Conservation (phyloP, 2,888 invertebrate genomes). For the Gibbula magus region DNA sequence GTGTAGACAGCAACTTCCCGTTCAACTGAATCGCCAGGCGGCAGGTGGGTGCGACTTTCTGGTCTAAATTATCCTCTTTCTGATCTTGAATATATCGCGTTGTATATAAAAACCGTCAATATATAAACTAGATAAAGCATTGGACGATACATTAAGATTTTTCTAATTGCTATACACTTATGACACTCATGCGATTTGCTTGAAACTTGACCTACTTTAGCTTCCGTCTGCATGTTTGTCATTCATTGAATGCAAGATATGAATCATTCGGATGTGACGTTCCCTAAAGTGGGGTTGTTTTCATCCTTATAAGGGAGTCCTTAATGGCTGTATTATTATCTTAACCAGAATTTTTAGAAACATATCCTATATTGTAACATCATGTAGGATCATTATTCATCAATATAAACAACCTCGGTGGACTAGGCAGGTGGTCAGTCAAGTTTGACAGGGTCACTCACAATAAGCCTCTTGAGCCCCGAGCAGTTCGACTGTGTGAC, state of each 20-base stretch:
- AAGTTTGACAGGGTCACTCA: neutral
- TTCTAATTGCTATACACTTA: neutral
- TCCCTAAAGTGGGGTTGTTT: neutral
- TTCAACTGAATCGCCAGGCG: neutral
- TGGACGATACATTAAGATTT: neutral
- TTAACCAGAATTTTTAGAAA: neutral
- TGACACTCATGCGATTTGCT: neutral
- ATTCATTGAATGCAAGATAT: slow-evolving; percentile 26
- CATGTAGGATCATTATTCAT: no score
- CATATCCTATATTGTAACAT: neutral
- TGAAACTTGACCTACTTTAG: slow-evolving; percentile 15
- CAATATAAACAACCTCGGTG: neutral
- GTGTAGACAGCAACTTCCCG: slow-evolving; percentile 13
- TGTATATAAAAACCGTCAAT: neutral
- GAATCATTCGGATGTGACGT: slow-evolving; percentile 33
- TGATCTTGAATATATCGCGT: neutral
- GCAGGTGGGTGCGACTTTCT: slow-evolving; percentile 17
- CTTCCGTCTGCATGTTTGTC: slow-evolving; percentile 34
- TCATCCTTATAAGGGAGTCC: neutral
- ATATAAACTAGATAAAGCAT: no score
- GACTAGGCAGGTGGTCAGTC: slow-evolving; percentile 10
- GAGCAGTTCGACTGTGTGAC: no score
- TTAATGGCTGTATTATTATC: no score
- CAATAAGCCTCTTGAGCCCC: no score
- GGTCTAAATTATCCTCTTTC: neutral